These are phyloP conservation scores for Achroia grisella DNA, from an alignment of 1,140 invertebrate species.

Conservation along the genomic window DNA sequence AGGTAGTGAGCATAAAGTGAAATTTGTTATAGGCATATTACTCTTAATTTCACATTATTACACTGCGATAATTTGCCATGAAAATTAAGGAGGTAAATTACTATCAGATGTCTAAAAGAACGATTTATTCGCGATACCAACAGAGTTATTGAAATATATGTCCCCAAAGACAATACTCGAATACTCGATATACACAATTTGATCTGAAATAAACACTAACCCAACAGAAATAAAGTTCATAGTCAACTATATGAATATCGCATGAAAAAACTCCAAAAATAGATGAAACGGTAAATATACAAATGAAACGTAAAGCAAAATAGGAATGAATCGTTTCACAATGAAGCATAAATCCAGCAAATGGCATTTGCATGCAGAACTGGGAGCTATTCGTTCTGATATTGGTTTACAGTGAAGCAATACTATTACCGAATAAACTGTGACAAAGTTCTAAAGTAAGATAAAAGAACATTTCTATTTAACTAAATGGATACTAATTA, in stretches of 20 bases:
- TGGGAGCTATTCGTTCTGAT: slow-evolving; percentile 25
- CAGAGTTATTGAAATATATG: slow-evolving; percentile 62
- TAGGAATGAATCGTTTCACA: slow-evolving; percentile 44
- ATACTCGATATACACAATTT: slow-evolving; percentile 10
- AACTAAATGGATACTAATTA: too few relatives aligned
- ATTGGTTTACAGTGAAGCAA: slow-evolving; percentile 16
- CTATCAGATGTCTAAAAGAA: slow-evolving; percentile 54
- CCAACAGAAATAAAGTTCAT: slow-evolving; percentile 9
- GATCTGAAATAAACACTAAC: slow-evolving; percentile 6
- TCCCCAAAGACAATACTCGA: slow-evolving; percentile 44
- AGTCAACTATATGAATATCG: slow-evolving; percentile 3
- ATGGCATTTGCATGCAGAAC: slow-evolving; percentile 42
- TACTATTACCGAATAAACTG: slow-evolving; percentile 16
- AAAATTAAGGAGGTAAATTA: slow-evolving; percentile 56
- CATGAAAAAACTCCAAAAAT: slow-evolving; percentile 39
- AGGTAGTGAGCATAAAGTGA: too few relatives aligned
- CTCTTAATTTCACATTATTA: neutral
- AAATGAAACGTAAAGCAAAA: slow-evolving; percentile 43
- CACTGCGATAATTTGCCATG: slow-evolving; percentile 27
- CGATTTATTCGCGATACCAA: slow-evolving; percentile 51
- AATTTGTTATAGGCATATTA: too few relatives aligned
- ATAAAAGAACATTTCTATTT: too few relatives aligned
- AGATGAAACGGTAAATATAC: slow-evolving; percentile 39
- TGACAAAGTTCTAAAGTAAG: neutral
- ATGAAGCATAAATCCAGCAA: slow-evolving; percentile 45